Evolutionary conservation across 2,888 invertebrate species (phyloP).

Genomic region (Omphaloscelis lunosa): DNA sequence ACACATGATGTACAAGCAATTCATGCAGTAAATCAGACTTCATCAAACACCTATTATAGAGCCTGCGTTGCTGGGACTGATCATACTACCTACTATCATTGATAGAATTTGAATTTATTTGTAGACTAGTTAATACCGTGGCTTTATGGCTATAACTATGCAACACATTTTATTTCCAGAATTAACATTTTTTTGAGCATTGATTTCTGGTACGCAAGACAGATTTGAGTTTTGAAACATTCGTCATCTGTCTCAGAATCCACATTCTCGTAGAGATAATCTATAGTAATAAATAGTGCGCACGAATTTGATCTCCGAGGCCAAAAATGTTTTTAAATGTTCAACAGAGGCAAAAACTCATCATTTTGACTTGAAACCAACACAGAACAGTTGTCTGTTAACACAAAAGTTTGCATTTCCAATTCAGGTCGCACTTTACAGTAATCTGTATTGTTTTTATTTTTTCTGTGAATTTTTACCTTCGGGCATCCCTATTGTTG

Average conservation of each 20-base stretch:
- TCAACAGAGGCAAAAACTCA: neutral
- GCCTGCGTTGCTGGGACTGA: neutral
- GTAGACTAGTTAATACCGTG: neutral
- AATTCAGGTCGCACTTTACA: constrained; percentile 24
- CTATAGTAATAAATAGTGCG: neutral
- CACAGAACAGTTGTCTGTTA: constrained; percentile 3
- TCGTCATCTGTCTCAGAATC: neutral
- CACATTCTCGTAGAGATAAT: neutral
- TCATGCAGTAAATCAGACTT: constrained; percentile 12
- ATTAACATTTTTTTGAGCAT: neutral
- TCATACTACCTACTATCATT: neutral
- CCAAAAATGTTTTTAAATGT: neutral
- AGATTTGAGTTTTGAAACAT: neutral
- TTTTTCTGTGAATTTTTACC: constrained; percentile 29
- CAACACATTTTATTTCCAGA: neutral
- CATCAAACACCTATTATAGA: constrained; percentile 15
- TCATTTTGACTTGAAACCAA: constrained; percentile 4
- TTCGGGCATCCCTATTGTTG: constrained; percentile 34
- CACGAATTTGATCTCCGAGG: neutral
- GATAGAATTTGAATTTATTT: neutral
- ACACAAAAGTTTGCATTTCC: constrained; percentile 33
- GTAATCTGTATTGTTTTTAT: constrained; percentile 38
- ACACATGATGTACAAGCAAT: constrained; percentile 28
- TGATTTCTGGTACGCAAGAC: neutral
- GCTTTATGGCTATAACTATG: neutral